phyloP scores from a whole-genome alignment of 2,113 vertebrate species.

The Meriones unguiculatus region DNA sequence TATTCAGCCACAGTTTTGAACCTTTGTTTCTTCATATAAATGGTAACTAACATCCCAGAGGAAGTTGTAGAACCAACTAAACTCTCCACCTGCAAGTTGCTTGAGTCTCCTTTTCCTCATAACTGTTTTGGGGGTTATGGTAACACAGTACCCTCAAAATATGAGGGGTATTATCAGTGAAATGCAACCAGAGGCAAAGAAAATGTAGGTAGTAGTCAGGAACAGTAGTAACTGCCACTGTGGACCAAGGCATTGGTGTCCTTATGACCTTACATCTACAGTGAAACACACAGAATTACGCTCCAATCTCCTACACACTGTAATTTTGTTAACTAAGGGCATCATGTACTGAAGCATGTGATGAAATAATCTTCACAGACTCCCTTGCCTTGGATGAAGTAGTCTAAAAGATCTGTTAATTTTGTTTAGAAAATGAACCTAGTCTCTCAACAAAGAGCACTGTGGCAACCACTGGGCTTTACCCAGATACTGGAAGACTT shows the following conservation, averaged over 20 bases:
- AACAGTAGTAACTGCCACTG: neutral
- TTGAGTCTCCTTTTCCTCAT: neutral
- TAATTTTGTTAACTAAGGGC: neutral
- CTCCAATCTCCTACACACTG: neutral
- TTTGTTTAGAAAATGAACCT: neutral
- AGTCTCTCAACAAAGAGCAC: neutral
- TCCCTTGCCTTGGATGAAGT: neutral
- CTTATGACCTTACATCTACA: neutral
- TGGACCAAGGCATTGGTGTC: neutral
- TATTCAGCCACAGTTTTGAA: neutral
- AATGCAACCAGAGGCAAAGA: neutral
- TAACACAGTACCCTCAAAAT: neutral
- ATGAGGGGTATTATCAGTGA: neutral
- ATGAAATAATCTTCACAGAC: neutral
- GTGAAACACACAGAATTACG: neutral
- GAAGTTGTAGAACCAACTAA: neutral
- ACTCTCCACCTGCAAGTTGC: neutral
- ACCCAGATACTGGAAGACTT: conserved; percentile 16
- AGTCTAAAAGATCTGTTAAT: neutral
- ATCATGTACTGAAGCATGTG: neutral
- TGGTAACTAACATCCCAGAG: neutral
- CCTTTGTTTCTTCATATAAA: neutral
- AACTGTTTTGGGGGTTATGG: neutral
- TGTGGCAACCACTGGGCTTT: neutral
- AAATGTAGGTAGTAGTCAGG: neutral